These are phyloP conservation scores for Thunnus maccoyii DNA, from an alignment of 2,113 vertebrate species.

Conservation along the genomic window DNA sequence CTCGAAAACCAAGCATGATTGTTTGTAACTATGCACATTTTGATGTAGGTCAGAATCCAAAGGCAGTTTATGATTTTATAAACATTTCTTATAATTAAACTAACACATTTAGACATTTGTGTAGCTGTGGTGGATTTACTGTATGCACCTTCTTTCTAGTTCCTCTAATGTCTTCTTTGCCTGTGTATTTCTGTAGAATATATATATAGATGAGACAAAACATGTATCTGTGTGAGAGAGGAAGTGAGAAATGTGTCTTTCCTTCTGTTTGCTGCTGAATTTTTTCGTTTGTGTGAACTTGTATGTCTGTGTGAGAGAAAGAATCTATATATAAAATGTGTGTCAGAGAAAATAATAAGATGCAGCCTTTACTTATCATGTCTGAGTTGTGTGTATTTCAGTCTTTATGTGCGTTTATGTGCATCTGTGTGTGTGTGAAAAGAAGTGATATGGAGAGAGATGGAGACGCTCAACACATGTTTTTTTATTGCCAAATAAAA, in stretches of 20 bases:
- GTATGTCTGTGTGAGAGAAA: not conserved
- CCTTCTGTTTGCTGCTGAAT: not conserved
- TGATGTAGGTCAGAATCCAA: not conserved
- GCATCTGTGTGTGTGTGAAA: not conserved
- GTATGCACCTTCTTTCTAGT: too few species aligned
- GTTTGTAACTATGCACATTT: not conserved
- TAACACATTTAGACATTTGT: not conserved
- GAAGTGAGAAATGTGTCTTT: not conserved
- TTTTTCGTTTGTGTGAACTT: not conserved
- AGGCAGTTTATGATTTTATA: not conserved
- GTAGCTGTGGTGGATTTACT: not conserved
- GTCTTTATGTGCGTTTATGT: slow-evolving; percentile 1
- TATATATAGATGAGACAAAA: not conserved
- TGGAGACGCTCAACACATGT: not conserved
- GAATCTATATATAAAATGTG: not conserved
- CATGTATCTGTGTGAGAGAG: not conserved
- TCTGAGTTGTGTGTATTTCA: not conserved
- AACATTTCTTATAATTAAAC: not conserved
- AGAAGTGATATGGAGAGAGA: not conserved
- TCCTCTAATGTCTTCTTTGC: not conserved
- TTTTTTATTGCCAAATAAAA: not conserved
- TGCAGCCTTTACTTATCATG: not conserved
- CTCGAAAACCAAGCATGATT: not conserved
- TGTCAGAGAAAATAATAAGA: not conserved
- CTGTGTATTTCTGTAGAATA: not conserved